Conservation (phyloP, 2,888 invertebrate species). For the Hipparchia sbordonii region DNA sequence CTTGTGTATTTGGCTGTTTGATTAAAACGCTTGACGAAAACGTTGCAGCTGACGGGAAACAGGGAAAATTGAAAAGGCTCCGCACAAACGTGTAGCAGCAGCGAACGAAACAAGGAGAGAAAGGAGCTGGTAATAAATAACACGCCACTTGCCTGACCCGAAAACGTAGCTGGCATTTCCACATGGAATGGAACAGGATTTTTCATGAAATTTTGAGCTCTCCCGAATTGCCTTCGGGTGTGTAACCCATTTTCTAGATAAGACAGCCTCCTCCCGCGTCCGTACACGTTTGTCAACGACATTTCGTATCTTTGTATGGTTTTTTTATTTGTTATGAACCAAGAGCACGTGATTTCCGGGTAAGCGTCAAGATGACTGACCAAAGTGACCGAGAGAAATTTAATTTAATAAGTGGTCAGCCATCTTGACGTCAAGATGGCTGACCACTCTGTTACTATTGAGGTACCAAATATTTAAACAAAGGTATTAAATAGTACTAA, state of each 20-base stretch:
- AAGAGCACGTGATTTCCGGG: neutral
- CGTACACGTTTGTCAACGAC: slow-evolving; percentile 19
- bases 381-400: too few species aligned
- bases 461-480: too few species aligned
- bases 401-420: too few species aligned
- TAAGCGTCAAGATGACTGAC: too few species aligned
- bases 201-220: slow-evolving; percentile 26
- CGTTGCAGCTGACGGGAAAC: neutral
- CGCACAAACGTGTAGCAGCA: slow-evolving; percentile 19
- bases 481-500: too few species aligned
- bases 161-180: slow-evolving; percentile 34
- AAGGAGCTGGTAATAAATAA: slow-evolving; percentile 35
- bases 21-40: neutral
- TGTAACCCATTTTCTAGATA: slow-evolving; percentile 21
- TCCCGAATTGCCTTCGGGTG: slow-evolving; percentile 21
- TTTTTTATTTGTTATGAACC: neutral
- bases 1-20: too few species aligned
- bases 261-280: slow-evolving; percentile 8
- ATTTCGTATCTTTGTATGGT: slow-evolving; percentile 4
- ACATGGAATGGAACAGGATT: slow-evolving; percentile 24
- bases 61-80: neutral
- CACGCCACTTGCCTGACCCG: slow-evolving; percentile 36
- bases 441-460: too few species aligned
- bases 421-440: too few species aligned
- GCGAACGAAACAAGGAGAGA: slow-evolving; percentile 21